phyloP scores from a whole-genome alignment of 2,113 vertebrate genomes.

The Neogobius melanostomus region DNA sequence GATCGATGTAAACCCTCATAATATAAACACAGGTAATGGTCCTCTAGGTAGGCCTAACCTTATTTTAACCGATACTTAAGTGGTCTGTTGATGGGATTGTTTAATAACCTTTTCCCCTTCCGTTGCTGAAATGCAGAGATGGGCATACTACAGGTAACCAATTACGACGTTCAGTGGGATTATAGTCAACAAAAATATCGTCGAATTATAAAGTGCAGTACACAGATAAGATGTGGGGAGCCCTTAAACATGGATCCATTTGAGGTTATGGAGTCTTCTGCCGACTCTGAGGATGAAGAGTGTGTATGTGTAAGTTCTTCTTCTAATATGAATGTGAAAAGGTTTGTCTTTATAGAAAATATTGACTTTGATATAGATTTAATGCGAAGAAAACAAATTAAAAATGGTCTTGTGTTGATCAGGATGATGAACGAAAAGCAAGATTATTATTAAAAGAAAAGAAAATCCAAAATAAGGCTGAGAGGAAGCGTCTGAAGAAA shows the following conservation, averaged over 20 bases:
- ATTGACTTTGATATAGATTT: neutral
- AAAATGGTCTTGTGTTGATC: neutral
- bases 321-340: neutral
- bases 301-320: constrained; percentile 40
- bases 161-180: neutral
- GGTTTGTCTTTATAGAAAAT: neutral
- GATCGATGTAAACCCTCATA: constrained; percentile 5
- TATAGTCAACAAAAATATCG: too few relatives aligned
- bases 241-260: constrained; percentile 3
- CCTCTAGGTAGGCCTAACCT: constrained; percentile 29
- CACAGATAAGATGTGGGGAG: neutral
- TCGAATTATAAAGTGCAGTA: neutral
- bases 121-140: neutral
- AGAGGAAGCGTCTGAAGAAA: constrained; percentile 69
- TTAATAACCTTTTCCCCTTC: neutral
- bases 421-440: constrained; percentile 50
- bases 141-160: too few relatives aligned
- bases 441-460: constrained; percentile 50
- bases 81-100: too few relatives aligned
- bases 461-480: constrained; percentile 53
- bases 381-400: neutral
- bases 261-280: neutral
- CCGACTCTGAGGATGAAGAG: constrained; percentile 15
- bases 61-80: constrained; percentile 16
- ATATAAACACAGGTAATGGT: neutral